Base-by-base conservation (phyloP, 1,140 invertebrate genomes). In the Asbolus verrucosus region DNA sequence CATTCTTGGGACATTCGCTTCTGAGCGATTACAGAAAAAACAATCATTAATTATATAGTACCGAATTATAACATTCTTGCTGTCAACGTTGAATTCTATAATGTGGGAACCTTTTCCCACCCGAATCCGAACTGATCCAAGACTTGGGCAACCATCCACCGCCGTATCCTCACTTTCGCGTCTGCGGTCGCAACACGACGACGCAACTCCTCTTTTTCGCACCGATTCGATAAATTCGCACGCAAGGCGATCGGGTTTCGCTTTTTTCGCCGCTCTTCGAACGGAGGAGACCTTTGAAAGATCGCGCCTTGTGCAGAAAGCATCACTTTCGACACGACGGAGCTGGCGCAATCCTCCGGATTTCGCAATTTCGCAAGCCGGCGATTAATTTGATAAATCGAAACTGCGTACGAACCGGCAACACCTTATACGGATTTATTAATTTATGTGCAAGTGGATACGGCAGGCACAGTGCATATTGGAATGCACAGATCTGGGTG, bases 401-500 rank as follows among this genome's bases (percentile, higher is more conserved):
- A 54, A 54, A 54, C 46, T 54, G 46, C 18, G n/a, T n/a, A 54
- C 46, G 27, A 24, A 21, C 14, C 21, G 46, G 46, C 46, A 54
- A 54, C 46, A 27, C 46, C 46, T 54, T 54, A 54, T 54, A 54
- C 19, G 46, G 46, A 27, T 54, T 54, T 54, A 54, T 54, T 62
- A 62, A 62, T 62, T 62, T 62, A 38, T 62, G 36, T 62, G 30
- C 59, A 38, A 39, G 59, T 62, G 59, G 36, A 36, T 62, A 21
- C 27, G 36, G 59, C 6, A 62, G 59, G 36, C 59, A 62, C 36
- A n/a, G 59, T 62, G 59, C 36, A 36, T 62, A 62, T 38, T 27
- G 59, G 59, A 62, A 62, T 62, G 59, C 59, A 62, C 6, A 13
- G 59, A 39, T 62, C 36, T 62, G 59, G 59, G 59, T 62, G 59